Evolutionary conservation across 2,113 vertebrate species (phyloP), one percentile per base, ranked within the genome.

Genomic region (Paramisgurnus dabryanus): DNA sequence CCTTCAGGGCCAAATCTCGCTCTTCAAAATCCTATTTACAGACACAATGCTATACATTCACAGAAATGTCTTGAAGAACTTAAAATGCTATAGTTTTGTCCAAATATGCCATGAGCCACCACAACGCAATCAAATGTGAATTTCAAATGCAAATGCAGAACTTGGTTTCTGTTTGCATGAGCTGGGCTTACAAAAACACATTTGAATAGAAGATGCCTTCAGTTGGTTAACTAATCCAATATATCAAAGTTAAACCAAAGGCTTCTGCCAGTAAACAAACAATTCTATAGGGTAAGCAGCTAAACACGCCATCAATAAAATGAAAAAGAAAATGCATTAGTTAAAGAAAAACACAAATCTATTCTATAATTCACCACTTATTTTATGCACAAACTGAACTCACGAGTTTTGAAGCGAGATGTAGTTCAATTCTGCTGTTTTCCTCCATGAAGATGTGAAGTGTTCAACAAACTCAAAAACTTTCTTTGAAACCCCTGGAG

Each of bases 401-500:
- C 70, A 55, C 81, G 55, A 69, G 13, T 73, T 27, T 67, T 64
- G 68, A 53, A 53, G 18, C 34, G 22, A 74, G 61, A 34, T 71
- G 72, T 17, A 17, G 39, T 15, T 15, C 78, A 75, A 60, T 18
- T n/a, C 53, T 39, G 72, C 17, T 69, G 45, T 22, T 63, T 43
- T 80, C 79, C 71, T 82, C 81, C 83, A 80, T 84, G 34, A 9
- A 75, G 58, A 50, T 41, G 45, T 66, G 27, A 77, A 77, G 13
- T 43, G 43, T 77, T 67, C 13, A 68, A 71, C 65, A 80, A 69
- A 74, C 58, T 83, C 67, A n/a, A 80, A 57, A 71, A 78, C 27
- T 61, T 80, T 88, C 85, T 86, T 86, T 82, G 69, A 67, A 61
- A 86, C 79, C 71, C 81, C 85, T 83, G 85, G 60, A 85, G 84